Evolutionary conservation across 2,113 vertebrate genomes (phyloP).

Genomic region (Nyctibius bracteatus): DNA sequence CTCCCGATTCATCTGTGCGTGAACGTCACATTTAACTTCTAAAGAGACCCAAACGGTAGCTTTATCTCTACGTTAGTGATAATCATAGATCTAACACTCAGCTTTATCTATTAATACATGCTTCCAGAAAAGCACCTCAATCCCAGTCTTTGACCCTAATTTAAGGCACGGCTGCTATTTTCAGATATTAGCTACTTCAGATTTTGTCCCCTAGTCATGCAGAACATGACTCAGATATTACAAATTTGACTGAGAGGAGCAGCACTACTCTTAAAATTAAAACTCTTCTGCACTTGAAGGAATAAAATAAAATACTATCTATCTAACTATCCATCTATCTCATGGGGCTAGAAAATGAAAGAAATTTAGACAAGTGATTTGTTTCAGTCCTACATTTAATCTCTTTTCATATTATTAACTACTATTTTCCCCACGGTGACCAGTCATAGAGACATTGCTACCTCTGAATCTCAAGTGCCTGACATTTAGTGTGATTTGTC

Average conservation of each 20-base stretch:
- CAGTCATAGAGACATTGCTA: neutral
- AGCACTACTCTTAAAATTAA: neutral
- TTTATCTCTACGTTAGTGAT: neutral
- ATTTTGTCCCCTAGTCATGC: neutral
- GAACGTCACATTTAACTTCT: neutral
- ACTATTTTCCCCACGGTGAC: neutral
- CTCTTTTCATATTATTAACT: neutral
- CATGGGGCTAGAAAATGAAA: neutral
- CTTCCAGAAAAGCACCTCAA: neutral
- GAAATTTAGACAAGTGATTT: neutral
- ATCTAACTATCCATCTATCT: neutral
- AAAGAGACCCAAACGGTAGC: neutral
- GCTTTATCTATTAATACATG: neutral
- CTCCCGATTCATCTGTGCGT: neutral
- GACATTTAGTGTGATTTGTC: neutral
- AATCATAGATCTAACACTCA: neutral
- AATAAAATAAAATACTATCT: neutral
- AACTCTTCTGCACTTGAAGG: neutral
- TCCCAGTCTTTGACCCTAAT: neutral
- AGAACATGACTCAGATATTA: constrained; percentile 10
- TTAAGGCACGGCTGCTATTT: constrained; percentile 20
- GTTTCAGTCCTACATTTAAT: neutral
- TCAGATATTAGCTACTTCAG: neutral
- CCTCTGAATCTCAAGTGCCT: neutral
- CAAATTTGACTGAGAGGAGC: neutral